Evolutionary conservation across 2,113 vertebrate genomes (phyloP), one percentile per base, ranked within the genome.

Genomic region (Danio rerio): DNA sequence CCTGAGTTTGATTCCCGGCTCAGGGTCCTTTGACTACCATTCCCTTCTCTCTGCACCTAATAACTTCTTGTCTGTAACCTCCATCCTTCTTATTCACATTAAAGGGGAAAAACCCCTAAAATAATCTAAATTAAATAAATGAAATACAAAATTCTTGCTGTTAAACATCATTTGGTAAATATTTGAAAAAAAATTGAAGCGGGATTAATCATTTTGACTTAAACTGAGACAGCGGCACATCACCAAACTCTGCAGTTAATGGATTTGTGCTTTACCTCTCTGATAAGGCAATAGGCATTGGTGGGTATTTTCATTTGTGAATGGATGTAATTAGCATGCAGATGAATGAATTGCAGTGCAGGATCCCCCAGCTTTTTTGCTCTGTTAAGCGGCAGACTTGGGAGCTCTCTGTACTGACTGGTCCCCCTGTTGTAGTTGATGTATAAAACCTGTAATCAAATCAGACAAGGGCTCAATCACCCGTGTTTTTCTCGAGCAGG

Each of bases 401-500:
- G 53, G 13, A 59, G 47, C 59, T 56, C 42, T 73, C 21, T 13
- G 78, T 73, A 61, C 62, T 53, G 68, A 78, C 81, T 47, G 84
- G 72, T 83, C 63, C 50, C 65, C 75, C 63, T 61, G 74, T 84
- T 69, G 2, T 81, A 80, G 80, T 79, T 88, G 85, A 86, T 88
- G 75, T 78, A 88, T 87, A 81, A 87, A 87, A 89, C 76, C 82
- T 81, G 84, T 88, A 87, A 90, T 89, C 76, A 87, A 81, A 88
- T 71, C 50, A 84, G 89, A 89, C 88, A 86, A 85, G 85, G 52
- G 63, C 78, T 87, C 88, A 86, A 85, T 86, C 85, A 83, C 76
- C 76, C 49, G 40, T 68, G 69, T 80, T 85, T 81, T 74, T 83
- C 77, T 68, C 50, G 62, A 74, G 81, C 81, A 76, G n/a, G 70